A percentile compares a stretch with the other conserved stretches of the same genome.
These are phyloP conservation scores for Trichechus manatus DNA, from an alignment of 2,113 vertebrate species.

Conservation along the genomic window DNA sequence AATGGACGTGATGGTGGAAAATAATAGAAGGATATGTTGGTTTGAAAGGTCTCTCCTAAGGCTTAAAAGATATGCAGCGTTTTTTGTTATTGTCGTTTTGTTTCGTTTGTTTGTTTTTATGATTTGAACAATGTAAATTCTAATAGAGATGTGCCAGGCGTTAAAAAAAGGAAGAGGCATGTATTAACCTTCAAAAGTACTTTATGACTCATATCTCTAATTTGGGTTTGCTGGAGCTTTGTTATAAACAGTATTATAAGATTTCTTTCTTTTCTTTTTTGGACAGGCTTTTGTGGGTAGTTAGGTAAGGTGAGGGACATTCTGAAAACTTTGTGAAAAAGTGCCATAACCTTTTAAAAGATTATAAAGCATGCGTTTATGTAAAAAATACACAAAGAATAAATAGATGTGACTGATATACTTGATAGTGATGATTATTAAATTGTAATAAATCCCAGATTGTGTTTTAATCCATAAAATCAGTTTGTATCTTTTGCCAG, in stretches of 20 bases:
- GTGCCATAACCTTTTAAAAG: neutral
- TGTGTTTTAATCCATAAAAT: neutral
- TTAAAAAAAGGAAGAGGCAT: neutral
- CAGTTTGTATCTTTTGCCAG: neutral
- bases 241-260: conserved; percentile 4
- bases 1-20: conserved; percentile 59
- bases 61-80: neutral
- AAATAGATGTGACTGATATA: neutral
- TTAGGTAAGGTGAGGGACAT: neutral
- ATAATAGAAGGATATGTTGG: conserved; percentile 56
- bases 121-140: conserved; percentile 19
- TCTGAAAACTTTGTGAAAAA: neutral
- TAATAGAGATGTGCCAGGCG: neutral
- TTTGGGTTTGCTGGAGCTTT: conserved; percentile 11
- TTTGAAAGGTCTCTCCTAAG: conserved; percentile 44
- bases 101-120: neutral
- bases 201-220: neutral
- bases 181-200: neutral
- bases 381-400: neutral
- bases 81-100: neutral
- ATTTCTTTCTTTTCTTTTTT: conserved; percentile 22
- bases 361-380: neutral
- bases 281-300: neutral
- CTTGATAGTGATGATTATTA: neutral
- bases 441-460: neutral